Evolutionary conservation across 64 coral and sea anemone genomes (phyloP), one percentile per base, ranked within the genome.

Genomic region (Platygyra sinensis): DNA sequence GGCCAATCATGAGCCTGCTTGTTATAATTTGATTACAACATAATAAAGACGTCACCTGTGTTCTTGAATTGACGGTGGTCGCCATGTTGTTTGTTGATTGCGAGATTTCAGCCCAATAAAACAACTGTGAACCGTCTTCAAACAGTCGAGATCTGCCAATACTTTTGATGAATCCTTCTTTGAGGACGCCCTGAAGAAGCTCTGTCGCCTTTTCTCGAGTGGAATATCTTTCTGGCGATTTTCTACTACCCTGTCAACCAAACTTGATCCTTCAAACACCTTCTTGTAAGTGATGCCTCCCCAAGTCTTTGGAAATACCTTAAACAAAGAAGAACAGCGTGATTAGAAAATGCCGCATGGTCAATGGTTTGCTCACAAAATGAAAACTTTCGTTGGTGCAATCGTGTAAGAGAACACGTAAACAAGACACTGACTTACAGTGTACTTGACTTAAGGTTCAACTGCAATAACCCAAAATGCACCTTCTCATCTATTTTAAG

Each of bases 301-400:
- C 88, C 88, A 90, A 0, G 76, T 90, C 77, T 90, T 90, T 1
- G 62, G 22, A 38, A 67, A 78, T 52, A 90, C 76, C 88, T 90
- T 54, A 15, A 90, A 25, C n/a, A 16, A 60, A 79, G 39, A 69
- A 62, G 49, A 62, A 30, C 31, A 38, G 27, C 52, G 57, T 52
- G 12, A 30, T 60, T 59, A 60, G 27, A 8, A 77, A 77, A 13
- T 54, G 39, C 13, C 1, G 0, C 6, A 69, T 25, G 0, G 18
- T 65, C 4, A 69, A 11, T 67, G 1, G 12, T 69, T 27, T 10
- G 11, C 10, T 29, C n/a, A 5, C n/a, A 11, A 25, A 25, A 69
- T 69, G 22, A 69, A 9, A 27, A 11, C 22, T 25, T 69, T 69
- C 2, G 0, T 16, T n/a, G 65, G 65, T 5, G 63, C 9, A 29